Conservation (phyloP, 2,113 vertebrate species). For the Nothocercus julius region DNA sequence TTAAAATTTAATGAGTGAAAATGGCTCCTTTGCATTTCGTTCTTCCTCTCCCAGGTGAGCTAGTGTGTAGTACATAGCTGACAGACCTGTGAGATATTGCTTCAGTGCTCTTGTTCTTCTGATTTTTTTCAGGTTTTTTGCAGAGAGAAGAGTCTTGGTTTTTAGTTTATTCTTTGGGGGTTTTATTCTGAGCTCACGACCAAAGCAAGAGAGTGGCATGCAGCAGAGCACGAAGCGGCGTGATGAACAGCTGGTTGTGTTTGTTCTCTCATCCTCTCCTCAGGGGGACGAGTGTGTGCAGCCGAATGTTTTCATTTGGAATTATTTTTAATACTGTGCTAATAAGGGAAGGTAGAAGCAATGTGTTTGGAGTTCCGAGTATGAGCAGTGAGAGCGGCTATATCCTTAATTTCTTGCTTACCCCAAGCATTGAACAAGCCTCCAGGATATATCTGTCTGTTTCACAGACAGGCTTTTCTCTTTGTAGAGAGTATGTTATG, state of each 20-base stretch:
- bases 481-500: background rate
- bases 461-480: background rate
- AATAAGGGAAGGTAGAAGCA: background rate
- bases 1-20: slow-evolving; percentile 11
- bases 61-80: background rate
- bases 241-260: slow-evolving; percentile 23
- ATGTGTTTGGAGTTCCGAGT: background rate
- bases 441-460: background rate
- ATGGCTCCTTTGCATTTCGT: background rate
- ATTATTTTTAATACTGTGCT: slow-evolving; percentile 44
- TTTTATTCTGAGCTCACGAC: slow-evolving; percentile 12
- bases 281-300: fast-evolving
- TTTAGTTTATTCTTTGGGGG: slow-evolving; percentile 29
- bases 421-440: background rate
- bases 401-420: slow-evolving; percentile 7
- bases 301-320: slow-evolving; percentile 18
- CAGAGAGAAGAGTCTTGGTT: background rate
- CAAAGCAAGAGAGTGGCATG: slow-evolving; percentile 2
- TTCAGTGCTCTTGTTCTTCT: background rate
- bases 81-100: background rate
- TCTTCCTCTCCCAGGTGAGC: background rate
- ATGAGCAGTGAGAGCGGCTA: background rate
- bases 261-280: slow-evolving; percentile 16
- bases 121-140: slow-evolving; percentile 19
- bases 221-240: background rate